phyloP scores from a whole-genome alignment of 30 jellyfish, hydroid and myxozoan species.

The Aurelia aurita complex sp. Pacific region DNA sequence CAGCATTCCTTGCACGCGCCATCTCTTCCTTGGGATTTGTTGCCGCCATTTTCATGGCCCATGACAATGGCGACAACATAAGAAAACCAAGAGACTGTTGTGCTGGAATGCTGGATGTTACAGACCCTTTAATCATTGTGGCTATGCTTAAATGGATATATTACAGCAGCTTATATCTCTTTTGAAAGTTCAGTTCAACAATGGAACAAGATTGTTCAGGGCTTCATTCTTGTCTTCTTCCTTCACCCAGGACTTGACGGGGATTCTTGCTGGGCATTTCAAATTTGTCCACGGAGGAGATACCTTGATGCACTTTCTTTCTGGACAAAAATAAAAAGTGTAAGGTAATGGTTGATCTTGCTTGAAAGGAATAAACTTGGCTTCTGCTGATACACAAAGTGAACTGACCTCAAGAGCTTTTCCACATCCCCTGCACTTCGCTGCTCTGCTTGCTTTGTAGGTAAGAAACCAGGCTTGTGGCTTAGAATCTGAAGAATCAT shows the following conservation, averaged over 20 bases:
- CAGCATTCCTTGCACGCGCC: too few relatives aligned
- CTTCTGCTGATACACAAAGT: constrained; percentile 30
- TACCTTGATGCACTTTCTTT: constrained; percentile 25
- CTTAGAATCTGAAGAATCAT: constrained; percentile 18
- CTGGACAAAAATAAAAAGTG: constrained; percentile 27
- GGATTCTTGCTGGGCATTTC: constrained; percentile 33
- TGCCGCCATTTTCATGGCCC: too few relatives aligned
- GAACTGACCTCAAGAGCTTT: constrained; percentile 24
- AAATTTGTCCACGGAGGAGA: constrained; percentile 29
- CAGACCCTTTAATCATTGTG: too few relatives aligned
- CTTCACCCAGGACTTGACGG: constrained; percentile 27
- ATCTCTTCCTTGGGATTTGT: too few relatives aligned
- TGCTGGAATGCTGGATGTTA: too few relatives aligned
- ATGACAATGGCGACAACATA: too few relatives aligned
- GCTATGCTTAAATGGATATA: not conserved
- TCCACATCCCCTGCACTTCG: constrained; percentile 28
- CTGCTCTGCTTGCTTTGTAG: constrained; percentile 31
- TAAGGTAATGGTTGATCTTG: constrained; percentile 13
- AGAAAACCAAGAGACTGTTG: too few relatives aligned
- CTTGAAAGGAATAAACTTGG: constrained; percentile 21
- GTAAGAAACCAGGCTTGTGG: constrained; percentile 38
- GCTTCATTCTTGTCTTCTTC: constrained; percentile 28
- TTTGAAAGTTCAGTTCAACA: constrained; percentile 8
- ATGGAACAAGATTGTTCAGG: constrained; percentile 14
- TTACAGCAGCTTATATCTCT: constrained; percentile 8